Conservation (phyloP, 2,797 vertebrate species). For the Rhinichthys osculus region DNA sequence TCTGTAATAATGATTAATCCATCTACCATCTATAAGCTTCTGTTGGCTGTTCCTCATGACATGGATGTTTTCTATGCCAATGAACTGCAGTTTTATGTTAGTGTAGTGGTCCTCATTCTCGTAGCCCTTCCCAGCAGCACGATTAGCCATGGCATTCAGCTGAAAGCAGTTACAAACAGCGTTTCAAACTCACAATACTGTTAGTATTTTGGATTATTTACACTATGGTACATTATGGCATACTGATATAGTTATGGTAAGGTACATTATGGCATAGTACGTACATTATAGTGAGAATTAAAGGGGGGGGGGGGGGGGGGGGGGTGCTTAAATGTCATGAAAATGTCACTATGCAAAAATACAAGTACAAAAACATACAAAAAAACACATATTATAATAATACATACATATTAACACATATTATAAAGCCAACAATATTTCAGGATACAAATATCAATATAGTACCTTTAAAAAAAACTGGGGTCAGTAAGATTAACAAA, state of each 20-base stretch:
- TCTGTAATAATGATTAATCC: background rate
- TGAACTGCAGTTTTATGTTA: slow-evolving; percentile 96
- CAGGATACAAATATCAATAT: background rate
- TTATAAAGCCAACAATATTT: background rate
- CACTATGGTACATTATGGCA: background rate
- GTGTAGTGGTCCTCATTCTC: slow-evolving; percentile 97
- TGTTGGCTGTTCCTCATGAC: slow-evolving; percentile 98
- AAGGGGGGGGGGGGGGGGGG: too few species aligned
- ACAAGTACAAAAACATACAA: too few species aligned
- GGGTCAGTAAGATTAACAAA: too few species aligned
- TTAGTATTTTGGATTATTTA: background rate
- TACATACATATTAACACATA: background rate
- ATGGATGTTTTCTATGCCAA: slow-evolving; percentile 97
- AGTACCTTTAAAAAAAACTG: background rate
- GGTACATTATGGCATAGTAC: background rate
- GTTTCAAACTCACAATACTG: background rate
- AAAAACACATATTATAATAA: too few species aligned
- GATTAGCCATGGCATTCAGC: slow-evolving; percentile 97
- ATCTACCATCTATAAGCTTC: slow-evolving; percentile 88
- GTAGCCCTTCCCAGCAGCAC: slow-evolving; percentile 95
- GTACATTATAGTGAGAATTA: background rate
- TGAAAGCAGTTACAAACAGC: slow-evolving; percentile 64
- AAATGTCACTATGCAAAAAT: background rate
- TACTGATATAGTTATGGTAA: background rate
- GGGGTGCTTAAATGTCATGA: background rate